Evolutionary conservation across 2,113 vertebrate species (phyloP).

Genomic region (Struthidea cinerea): DNA sequence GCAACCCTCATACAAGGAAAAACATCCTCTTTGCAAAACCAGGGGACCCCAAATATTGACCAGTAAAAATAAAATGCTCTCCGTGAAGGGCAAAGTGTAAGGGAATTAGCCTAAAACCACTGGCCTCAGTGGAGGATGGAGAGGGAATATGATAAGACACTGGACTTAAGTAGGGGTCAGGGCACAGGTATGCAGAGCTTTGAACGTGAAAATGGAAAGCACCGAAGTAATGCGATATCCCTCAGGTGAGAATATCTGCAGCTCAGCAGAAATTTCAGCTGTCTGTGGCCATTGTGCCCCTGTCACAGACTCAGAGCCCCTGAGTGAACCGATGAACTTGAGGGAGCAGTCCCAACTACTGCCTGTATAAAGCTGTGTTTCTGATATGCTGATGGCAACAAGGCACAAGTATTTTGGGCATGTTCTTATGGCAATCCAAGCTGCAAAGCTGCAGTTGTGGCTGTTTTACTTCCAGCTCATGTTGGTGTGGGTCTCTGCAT

Average conservation of each 20-base stretch:
- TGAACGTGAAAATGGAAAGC: constrained; percentile 32
- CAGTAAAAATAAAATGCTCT: not conserved
- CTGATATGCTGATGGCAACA: not conserved
- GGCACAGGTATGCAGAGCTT: constrained; percentile 54
- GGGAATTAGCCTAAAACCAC: not conserved
- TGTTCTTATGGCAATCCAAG: not conserved
- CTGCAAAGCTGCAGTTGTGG: accelerated
- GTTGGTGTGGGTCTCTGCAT: not conserved
- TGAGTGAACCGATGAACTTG: not conserved
- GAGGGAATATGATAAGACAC: constrained; percentile 42
- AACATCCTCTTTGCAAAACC: not conserved
- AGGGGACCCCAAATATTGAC: not conserved
- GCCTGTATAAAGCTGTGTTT: not conserved
- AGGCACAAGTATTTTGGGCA: not conserved
- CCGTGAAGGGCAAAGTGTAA: accelerated
- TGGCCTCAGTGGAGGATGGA: not conserved
- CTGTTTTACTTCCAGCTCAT: not conserved
- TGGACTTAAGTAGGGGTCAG: constrained; percentile 30
- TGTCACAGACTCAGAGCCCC: not conserved
- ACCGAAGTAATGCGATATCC: not conserved
- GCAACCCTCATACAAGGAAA: not conserved
- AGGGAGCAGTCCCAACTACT: not conserved
- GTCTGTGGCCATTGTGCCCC: not conserved
- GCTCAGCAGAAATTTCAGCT: constrained; percentile 28
- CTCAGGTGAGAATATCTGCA: not conserved